Base-by-base conservation (phyloP, 1,140 invertebrate species). In the Lordiphosa stackelbergi region DNA sequence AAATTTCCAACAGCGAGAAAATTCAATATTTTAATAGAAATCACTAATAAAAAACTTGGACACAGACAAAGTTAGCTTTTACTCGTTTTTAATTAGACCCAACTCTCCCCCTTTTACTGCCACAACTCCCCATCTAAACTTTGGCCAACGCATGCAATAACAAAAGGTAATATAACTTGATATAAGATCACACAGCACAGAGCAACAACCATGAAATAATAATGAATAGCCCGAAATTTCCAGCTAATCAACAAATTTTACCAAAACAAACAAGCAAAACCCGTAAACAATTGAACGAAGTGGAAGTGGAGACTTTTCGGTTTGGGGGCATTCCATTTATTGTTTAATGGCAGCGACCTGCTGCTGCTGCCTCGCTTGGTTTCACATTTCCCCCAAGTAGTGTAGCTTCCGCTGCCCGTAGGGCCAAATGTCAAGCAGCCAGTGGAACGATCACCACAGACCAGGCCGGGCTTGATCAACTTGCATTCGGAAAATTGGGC, bases 181-280 rank as follows among this genome's bases (percentile, higher is more conserved):
- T 42, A 68, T 68, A 68, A 68, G 54, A 55, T 31, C 57, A 43
- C 46, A 56, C 35, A 64, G 28, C 7, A 66, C 52, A 53, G 49
- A 41, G 11, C 56, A 53, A 53, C 46, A 60, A 53, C 40, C 52
- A 56, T 60, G 37, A 55, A 72, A 68, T 52, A 70, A 83, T 62
- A 61, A 66, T 60, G 65, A 69, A 69, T 60, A 59, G 55, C 55
- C 53, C 61, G 47, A 46, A 72, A 69, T 65, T 81, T 83, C 72
- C 47, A 53, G 56, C 69, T 81, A 83, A 83, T 83, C 79, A 83
- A 73, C 72, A 52, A 56, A 31, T 65, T 53, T 65, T 63, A 68
- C 19, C 36, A 22, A 64, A 53, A 74, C 52, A 68, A 52, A 52
- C 41, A 75, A 75, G 54, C 31, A 49, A 49, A 47, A 58, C 13